Evolutionary conservation across 2,797 vertebrate genomes (phyloP).

Genomic region (Toxotes lorentzi): DNA sequence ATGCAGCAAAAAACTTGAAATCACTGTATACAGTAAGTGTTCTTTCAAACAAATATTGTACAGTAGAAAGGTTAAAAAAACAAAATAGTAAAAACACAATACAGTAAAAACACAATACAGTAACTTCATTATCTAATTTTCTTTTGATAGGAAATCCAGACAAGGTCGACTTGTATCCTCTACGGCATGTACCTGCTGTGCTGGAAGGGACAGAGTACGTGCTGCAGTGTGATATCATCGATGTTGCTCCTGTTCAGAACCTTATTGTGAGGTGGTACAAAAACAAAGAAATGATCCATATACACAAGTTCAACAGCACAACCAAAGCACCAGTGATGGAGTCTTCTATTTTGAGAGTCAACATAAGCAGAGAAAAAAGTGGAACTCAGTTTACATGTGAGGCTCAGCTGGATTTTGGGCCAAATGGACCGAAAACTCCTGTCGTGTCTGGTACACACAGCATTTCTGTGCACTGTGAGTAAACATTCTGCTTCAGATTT

Average conservation of each 20-base stretch:
- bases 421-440: not conserved
- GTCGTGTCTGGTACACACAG: accelerated
- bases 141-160: conserved; percentile 67
- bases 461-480: conserved; percentile 65
- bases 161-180: accelerated
- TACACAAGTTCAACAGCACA: accelerated
- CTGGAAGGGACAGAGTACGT: not conserved
- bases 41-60: not conserved
- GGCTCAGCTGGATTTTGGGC: conserved; percentile 62
- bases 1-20: conserved; percentile 50
- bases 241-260: conserved; percentile 62
- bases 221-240: conserved; percentile 64
- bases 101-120: not conserved
- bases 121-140: conserved; percentile 6
- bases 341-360: not conserved
- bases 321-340: not conserved
- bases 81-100: not conserved
- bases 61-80: not conserved
- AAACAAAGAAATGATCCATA: not conserved
- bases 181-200: accelerated
- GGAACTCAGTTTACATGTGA: conserved; percentile 58
- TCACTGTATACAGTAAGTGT: conserved; percentile 71
- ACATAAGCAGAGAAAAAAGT: conserved; percentile 20
- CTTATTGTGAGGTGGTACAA: conserved; percentile 71
- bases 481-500: not conserved